A percentile compares a stretch with the other conserved stretches of the same genome.
Conservation (phyloP, 2,113 vertebrate genomes). For the Lethenteron reissneri region DNA sequence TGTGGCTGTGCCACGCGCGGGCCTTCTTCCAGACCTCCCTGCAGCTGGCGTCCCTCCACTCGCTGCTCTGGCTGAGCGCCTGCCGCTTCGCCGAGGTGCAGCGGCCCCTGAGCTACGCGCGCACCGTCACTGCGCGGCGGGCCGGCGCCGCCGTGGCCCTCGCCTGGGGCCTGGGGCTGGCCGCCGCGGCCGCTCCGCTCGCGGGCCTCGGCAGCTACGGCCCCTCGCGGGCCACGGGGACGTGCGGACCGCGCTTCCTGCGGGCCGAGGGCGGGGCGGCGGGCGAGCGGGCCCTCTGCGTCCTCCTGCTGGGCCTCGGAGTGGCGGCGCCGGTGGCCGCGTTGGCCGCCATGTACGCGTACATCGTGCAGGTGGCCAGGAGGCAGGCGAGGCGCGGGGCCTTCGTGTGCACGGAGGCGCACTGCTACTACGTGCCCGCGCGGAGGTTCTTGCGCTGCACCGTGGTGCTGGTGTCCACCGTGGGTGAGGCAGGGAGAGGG, state of each 20-base stretch:
- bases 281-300: too few species aligned
- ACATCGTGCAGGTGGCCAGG: background rate
- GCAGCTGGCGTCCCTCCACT: background rate
- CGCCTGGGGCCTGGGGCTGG: background rate
- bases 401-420: background rate
- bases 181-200: background rate
- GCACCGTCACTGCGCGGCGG: background rate
- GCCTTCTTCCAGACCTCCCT: background rate
- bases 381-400: background rate
- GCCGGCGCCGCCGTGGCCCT: background rate
- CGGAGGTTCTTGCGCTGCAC: background rate
- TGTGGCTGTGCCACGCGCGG: background rate
- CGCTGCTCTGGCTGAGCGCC: background rate
- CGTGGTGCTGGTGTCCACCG: slow-evolving; percentile 2
- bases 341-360: background rate
- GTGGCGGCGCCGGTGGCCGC: background rate
- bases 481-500: background rate
- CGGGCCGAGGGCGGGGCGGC: too few species aligned
- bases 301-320: background rate
- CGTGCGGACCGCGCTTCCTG: too few species aligned
- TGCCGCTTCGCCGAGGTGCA: slow-evolving; percentile 1
- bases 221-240: too few species aligned
- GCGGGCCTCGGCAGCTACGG: slow-evolving; percentile 1
- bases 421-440: background rate
- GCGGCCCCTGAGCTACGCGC: background rate